Evolutionary conservation across 2,113 vertebrate genomes (phyloP), one percentile per base, ranked within the genome.

Genomic region (Macquaria australasica): DNA sequence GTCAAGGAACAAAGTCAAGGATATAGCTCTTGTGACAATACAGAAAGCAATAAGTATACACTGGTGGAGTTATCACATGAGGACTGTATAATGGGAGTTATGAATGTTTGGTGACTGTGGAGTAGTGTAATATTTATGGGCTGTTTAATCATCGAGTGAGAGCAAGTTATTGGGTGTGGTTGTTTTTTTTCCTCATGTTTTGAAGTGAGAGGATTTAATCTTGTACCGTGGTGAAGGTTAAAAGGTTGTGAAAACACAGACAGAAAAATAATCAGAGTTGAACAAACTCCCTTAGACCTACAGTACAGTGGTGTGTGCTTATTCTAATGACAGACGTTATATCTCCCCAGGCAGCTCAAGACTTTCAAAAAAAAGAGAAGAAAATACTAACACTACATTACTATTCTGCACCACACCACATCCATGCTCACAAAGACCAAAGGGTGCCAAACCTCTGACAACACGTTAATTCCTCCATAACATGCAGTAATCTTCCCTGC

Each of bases 181-280:
- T 48, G 23, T 18, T 39, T 15, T 53, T 55, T 45, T 18, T 9
- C 18, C 37, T 15, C 59, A 11, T 67, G 23, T 73, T 84, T 84
- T 28, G 5, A 64, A 71, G 75, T 66, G 6, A 78, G 48, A 50
- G 18, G 60, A 50, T 58, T 48, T 74, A 21, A 70, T 18, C 41
- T 23, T 34, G 66, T 53, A 5, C 8, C 20, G 11, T 1, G 71
- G 34, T 58, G 45, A 83, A 64, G 60, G 72, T 77, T 66, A 11
- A 62, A 79, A 71, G 82, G 69, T 63, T 80, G 53, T 31, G 14
- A 83, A 79, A 77, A 56, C 66, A 70, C 77, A 56, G 64, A 71
- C 10, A 2, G 16, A 73, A 68, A 77, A 74, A 76, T 59, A 73
- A 76, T 76, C 48, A 59, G 70, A 66, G 34, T 28, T n/a, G 34